These are phyloP conservation scores for Euplagia quadripunctaria DNA, from an alignment of 2,888 invertebrate genomes.

Conservation along the genomic window DNA sequence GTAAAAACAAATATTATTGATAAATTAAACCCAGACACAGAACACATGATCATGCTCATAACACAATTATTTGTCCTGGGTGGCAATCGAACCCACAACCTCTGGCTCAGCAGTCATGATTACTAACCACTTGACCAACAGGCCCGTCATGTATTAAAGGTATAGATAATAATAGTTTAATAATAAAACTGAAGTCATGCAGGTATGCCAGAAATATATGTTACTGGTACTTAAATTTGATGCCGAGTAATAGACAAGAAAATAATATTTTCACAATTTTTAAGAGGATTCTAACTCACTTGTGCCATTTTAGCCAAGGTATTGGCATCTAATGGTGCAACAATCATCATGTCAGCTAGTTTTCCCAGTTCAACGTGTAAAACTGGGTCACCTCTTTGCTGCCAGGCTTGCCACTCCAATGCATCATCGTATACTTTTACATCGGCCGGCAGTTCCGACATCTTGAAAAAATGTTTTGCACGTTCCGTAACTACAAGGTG, in stretches of 20 bases:
- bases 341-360: slow-evolving; percentile 97
- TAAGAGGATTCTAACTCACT: slow-evolving; percentile 77
- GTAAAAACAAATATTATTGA: no score
- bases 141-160: no score
- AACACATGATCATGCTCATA: no score
- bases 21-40: no score
- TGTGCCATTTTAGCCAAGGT: slow-evolving; percentile 97
- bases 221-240: no score
- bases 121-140: no score
- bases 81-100: no score
- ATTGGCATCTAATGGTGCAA: slow-evolving; percentile 99
- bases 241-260: neutral
- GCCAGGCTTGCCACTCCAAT: slow-evolving; percentile 97
- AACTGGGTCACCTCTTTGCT: slow-evolving; percentile 96
- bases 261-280: neutral
- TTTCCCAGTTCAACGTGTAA: slow-evolving; percentile 97
- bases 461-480: slow-evolving; percentile 93
- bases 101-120: no score
- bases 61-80: no score
- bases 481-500: slow-evolving; percentile 94
- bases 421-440: slow-evolving; percentile 90
- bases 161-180: no score
- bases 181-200: no score
- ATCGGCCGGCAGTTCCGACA: slow-evolving; percentile 84
- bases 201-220: no score